Conservation (phyloP, 2,113 vertebrate species). For the Rousettus leschenaultii region DNA sequence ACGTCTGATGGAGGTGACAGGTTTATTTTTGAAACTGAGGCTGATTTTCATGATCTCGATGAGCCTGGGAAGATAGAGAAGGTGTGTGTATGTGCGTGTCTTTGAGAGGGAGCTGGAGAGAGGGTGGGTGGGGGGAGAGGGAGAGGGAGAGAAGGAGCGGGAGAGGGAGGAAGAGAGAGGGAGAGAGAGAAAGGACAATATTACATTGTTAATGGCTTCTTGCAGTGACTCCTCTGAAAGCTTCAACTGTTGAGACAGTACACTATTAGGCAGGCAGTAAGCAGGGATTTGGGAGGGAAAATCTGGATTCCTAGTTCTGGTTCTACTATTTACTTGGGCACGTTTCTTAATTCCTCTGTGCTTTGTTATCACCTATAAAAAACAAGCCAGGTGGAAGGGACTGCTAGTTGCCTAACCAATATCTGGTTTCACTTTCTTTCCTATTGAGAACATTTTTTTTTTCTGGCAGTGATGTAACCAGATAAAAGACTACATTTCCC, state of each 20-base stretch:
- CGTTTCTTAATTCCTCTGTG: background rate
- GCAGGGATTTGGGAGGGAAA: background rate
- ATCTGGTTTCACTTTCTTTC: background rate
- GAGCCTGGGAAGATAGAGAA: background rate
- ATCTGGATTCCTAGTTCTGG: background rate
- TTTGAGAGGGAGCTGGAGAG: background rate
- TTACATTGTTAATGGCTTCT: background rate
- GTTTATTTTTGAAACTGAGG: conserved; percentile 30
- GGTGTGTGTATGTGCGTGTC: background rate
- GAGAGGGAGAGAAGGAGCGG: background rate
- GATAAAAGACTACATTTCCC: background rate
- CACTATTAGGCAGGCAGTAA: background rate
- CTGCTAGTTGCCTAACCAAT: background rate
- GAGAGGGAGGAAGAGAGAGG: too few relatives aligned
- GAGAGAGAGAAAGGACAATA: background rate
- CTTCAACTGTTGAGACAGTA: background rate
- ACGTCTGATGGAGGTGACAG: conserved; percentile 25
- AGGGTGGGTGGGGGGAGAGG: background rate
- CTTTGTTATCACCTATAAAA: background rate
- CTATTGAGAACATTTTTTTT: background rate
- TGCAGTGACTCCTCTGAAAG: background rate
- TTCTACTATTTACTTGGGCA: background rate
- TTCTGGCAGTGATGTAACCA: background rate
- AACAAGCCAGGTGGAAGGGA: background rate
- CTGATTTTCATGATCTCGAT: conserved; percentile 9